Evolutionary conservation across 2,113 vertebrate species (phyloP).

Genomic region (Myocastor coypus): DNA sequence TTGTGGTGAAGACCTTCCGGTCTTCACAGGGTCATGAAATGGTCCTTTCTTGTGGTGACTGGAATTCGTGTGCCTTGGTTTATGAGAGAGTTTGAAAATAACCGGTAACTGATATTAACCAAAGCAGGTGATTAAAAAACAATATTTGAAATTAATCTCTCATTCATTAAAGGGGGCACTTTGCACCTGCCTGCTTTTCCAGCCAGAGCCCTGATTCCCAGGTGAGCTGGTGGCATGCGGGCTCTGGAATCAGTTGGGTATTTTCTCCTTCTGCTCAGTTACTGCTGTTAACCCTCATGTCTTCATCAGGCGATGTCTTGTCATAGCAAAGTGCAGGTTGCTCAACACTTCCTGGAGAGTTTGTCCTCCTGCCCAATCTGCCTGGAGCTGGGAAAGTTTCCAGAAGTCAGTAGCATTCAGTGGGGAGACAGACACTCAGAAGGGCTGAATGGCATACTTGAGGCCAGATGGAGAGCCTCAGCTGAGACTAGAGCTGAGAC

Average conservation of each 20-base stretch:
- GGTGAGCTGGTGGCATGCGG: background rate
- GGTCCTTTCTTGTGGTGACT: background rate
- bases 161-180: background rate
- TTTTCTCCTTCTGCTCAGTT: slow-evolving; percentile 16
- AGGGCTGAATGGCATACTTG: no score
- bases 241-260: background rate
- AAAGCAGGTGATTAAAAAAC: background rate
- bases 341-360: background rate
- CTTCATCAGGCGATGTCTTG: background rate
- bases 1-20: background rate
- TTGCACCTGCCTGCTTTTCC: background rate
- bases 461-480: background rate
- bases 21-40: no score
- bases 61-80: background rate
- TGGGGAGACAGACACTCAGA: background rate
- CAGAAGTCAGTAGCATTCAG: background rate
- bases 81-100: background rate
- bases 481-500: background rate
- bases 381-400: background rate
- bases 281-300: background rate
- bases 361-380: background rate
- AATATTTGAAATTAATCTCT: background rate
- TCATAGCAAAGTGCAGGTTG: slow-evolving; percentile 32
- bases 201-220: background rate
- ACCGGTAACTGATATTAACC: background rate